phyloP scores from a whole-genome alignment of 2,113 vertebrate genomes.

The Ranitomeya variabilis region DNA sequence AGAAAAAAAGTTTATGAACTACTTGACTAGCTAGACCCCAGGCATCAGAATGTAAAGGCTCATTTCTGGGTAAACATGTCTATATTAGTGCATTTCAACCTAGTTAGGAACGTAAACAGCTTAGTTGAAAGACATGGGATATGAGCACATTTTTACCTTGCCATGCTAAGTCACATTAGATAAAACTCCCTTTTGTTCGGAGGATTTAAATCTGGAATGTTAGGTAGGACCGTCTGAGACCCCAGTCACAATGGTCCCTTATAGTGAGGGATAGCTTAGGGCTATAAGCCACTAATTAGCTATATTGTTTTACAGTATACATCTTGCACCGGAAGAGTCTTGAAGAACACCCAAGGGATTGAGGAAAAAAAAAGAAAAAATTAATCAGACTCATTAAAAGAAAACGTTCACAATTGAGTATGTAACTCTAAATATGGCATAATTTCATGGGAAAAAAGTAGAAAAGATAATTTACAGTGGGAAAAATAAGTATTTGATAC shows the following conservation, averaged over 20 bases:
- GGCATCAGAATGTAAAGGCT: neutral
- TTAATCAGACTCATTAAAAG: neutral
- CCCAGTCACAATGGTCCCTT: slow-evolving; percentile 51
- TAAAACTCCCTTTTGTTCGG: slow-evolving; percentile 56
- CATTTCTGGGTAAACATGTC: neutral
- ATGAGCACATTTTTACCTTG: slow-evolving; percentile 49
- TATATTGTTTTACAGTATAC: slow-evolving; percentile 59
- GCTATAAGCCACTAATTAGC: slow-evolving; percentile 59
- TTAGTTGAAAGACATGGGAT: slow-evolving; percentile 52
- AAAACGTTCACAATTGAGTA: slow-evolving; percentile 3
- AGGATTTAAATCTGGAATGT: slow-evolving; percentile 56
- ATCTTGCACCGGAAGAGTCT: slow-evolving; percentile 51
- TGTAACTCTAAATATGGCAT: neutral
- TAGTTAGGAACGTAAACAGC: slow-evolving; percentile 21
- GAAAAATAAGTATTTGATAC: no score
- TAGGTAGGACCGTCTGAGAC: slow-evolving; percentile 52
- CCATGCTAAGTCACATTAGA: slow-evolving; percentile 48
- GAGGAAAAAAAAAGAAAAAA: neutral
- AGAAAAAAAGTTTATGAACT: neutral
- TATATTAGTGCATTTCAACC: neutral
- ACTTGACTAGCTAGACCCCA: neutral
- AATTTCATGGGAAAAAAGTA: neutral
- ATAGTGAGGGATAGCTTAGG: slow-evolving; percentile 55
- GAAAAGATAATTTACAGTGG: neutral
- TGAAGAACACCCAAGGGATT: slow-evolving; percentile 54